These are phyloP conservation scores for Panopea generosa DNA, from an alignment of 2,888 invertebrate genomes.

Conservation along the genomic window DNA sequence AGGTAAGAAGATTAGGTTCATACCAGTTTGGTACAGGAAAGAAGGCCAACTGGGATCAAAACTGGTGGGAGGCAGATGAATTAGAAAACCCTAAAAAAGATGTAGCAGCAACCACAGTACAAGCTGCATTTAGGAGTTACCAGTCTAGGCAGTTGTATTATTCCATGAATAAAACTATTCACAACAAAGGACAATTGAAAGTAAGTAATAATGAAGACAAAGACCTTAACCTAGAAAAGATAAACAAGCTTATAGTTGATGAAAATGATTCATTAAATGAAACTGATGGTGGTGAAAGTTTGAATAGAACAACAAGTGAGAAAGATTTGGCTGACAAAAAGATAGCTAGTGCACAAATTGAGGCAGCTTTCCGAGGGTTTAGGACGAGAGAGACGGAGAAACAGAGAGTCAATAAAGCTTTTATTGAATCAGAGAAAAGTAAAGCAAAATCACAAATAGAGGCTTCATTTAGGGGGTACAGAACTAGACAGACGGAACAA, in stretches of 20 bases:
- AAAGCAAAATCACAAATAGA: constrained; percentile 50
- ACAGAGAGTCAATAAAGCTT: background rate
- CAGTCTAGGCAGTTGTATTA: background rate
- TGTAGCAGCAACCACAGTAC: background rate
- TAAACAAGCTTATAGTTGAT: background rate
- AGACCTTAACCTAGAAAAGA: background rate
- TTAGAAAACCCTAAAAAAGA: constrained; percentile 10
- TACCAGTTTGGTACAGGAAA: constrained; percentile 31
- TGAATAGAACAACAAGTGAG: background rate
- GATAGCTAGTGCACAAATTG: background rate
- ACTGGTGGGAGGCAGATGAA: constrained; percentile 36
- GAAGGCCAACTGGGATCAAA: constrained; percentile 1
- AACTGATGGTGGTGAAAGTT: constrained; percentile 9
- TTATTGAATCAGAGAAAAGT: constrained; percentile 4
- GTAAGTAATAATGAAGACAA: background rate
- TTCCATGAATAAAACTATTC: background rate
- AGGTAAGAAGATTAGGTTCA: constrained; percentile 49
- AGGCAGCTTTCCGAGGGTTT: constrained; percentile 11
- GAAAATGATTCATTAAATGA: constrained; percentile 7
- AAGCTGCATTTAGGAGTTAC: background rate
- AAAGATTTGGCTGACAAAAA: background rate
- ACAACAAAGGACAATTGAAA: constrained; percentile 2
- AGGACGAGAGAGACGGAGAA: background rate
- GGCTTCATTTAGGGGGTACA: constrained; percentile 47
- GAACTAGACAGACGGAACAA: constrained; percentile 25